Conservation (phyloP, 2,888 invertebrate genomes). For the Drosophila merina region DNA sequence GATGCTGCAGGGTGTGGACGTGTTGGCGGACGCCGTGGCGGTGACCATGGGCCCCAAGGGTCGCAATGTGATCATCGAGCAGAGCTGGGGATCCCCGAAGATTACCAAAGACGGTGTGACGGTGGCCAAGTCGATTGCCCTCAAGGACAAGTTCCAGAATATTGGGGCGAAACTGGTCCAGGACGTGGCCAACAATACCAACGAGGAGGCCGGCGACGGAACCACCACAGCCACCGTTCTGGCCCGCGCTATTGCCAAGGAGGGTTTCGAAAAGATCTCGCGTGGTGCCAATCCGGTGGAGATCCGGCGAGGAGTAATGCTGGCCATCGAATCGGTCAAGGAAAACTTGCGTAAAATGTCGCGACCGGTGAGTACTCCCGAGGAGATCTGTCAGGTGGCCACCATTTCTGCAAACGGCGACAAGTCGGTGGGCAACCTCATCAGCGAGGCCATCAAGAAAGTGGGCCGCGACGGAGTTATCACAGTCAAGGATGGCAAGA, state of each 20-base stretch:
- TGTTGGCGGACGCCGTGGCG: conserved; percentile 99
- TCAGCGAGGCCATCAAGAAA: conserved; percentile 97
- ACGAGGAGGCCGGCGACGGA: conserved; percentile 99
- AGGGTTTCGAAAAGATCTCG: conserved; percentile 98
- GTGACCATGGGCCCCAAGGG: conserved; percentile 99
- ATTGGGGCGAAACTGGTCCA: conserved; percentile 99
- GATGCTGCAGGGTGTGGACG: conserved; percentile 98
- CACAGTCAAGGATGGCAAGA: conserved; percentile 99
- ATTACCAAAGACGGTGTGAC: conserved; percentile 99
- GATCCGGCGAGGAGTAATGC: conserved; percentile 96
- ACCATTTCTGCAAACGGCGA: conserved; percentile 99
- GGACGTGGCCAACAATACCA: conserved; percentile 99
- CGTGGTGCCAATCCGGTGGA: conserved; percentile 98
- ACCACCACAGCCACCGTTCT: conserved; percentile 99
- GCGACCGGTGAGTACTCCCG: conserved; percentile 97
- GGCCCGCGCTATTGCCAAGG: conserved; percentile 98
- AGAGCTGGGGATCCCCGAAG: conserved; percentile 99
- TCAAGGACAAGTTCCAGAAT: conserved; percentile 99
- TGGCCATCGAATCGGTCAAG: conserved; percentile 96
- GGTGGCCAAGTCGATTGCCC: conserved; percentile 98
- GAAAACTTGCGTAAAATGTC: conserved; percentile 94
- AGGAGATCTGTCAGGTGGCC: conserved; percentile 99
- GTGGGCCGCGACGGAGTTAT: conserved; percentile 99
- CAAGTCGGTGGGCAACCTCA: conserved; percentile 93
- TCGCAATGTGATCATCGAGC: conserved; percentile 98